phyloP scores from a whole-genome alignment of 2,113 vertebrate species.

The Orthochromis malagaraziensis region DNA sequence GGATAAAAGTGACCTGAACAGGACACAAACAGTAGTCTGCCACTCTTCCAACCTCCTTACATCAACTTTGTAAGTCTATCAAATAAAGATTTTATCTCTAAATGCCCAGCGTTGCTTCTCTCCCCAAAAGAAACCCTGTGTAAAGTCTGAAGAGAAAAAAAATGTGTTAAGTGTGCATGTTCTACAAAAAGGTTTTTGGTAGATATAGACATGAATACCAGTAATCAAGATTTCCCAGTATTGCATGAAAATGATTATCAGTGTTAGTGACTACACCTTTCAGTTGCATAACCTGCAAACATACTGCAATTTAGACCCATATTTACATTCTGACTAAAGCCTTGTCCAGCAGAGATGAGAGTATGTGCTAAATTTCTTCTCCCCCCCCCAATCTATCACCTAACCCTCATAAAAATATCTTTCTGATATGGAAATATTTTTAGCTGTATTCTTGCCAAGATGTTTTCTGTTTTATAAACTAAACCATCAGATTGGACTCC shows the following conservation, averaged over 20 bases:
- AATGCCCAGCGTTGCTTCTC: not conserved
- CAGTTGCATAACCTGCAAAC: not conserved
- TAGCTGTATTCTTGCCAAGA: not conserved
- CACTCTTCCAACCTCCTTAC: not conserved
- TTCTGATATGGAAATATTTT: not conserved
- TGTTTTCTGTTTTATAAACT: not conserved
- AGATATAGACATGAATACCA: fast-evolving
- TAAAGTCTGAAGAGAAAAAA: not conserved
- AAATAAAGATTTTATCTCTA: not conserved
- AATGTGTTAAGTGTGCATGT: not conserved
- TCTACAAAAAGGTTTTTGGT: not conserved
- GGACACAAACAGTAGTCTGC: not conserved
- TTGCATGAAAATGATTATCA: not conserved
- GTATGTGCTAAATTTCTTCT: not conserved
- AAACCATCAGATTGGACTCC: slow-evolving; percentile 33
- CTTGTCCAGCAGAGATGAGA: not conserved
- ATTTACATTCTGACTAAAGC: not conserved
- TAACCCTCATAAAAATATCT: not conserved
- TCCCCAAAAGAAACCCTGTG: not conserved
- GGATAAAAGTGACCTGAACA: not conserved
- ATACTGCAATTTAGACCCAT: not conserved
- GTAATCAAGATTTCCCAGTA: not conserved
- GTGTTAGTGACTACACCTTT: not conserved
- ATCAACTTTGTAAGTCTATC: not conserved
- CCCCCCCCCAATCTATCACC: not conserved